Evolutionary conservation across 2,113 vertebrate genomes (phyloP), one percentile per base, ranked within the genome.

Genomic region (Coregonus clupeaformis): DNA sequence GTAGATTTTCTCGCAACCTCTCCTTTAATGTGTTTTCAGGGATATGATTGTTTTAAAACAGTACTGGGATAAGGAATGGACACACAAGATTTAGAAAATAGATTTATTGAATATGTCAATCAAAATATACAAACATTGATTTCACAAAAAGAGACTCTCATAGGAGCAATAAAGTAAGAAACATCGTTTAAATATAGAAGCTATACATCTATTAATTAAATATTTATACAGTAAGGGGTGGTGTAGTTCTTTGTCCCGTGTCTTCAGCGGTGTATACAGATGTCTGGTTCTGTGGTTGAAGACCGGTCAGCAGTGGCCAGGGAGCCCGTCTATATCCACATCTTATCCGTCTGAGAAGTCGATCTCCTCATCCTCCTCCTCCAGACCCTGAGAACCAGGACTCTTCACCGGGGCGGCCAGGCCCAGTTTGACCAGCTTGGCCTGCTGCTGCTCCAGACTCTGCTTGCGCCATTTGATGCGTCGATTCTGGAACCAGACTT

Each of bases 401-500:
- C 92, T 94, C 24, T 88, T 89, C 0, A 84, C 90, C 0, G 87
- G 91, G 3, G 83, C 86, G 0, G 90, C 86, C 22, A 94, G 91
- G 14, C 91, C 94, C 78, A 94, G 88, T 76, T 94, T 93, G 70
- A 93, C 93, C 52, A 94, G 87, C 72, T 94, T 94, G 65, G 93
- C 93, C 77, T 94, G 94, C 63, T 94, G 94, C 84, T 94, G 94
- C 83, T 94, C 93, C 83, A 94, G 85, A 75, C 92, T 94, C 89
- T 94, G 94, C 45, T 94, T 94, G 78, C 94, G 89, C 93, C 93
- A 94, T 72, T 94, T 94, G 82, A 94, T 94, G 83, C 94, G 92
- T 71, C 94, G 80, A 85, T 94, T 94, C 84, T 94, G 94, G 82
- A 94, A 94, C 94, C 94, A 94, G 1, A 94, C 94, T 85, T 94